Evolutionary conservation across 2,113 vertebrate genomes (phyloP).

Genomic region (Cacatua alba): DNA sequence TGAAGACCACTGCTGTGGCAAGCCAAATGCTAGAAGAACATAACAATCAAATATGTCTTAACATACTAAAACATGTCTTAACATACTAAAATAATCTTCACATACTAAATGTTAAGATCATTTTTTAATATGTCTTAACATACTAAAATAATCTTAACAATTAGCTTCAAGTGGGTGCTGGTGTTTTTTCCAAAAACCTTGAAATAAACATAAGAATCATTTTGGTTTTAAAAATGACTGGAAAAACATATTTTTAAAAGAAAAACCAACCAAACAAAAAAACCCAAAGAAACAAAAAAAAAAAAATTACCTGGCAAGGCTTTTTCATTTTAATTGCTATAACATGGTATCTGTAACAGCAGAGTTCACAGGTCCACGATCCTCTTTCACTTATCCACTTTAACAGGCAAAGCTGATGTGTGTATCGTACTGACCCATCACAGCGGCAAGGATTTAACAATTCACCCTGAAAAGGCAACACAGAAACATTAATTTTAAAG

Average conservation of each 20-base stretch:
- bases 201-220: background rate
- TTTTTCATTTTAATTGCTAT: slow-evolving; percentile 94
- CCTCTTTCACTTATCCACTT: slow-evolving; percentile 97
- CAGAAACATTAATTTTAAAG: background rate
- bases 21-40: background rate
- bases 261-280: background rate
- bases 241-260: background rate
- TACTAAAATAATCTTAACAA: background rate
- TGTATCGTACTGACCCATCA: slow-evolving; percentile 91
- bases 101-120: background rate
- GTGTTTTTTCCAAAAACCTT: background rate
- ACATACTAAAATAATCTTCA: background rate
- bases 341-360: slow-evolving; percentile 93
- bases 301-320: slow-evolving; percentile 87
- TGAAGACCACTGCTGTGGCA: background rate
- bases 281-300: background rate
- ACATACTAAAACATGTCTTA: background rate
- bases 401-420: slow-evolving; percentile 91
- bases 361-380: slow-evolving; percentile 94
- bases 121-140: background rate
- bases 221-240: background rate
- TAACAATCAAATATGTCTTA: background rate
- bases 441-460: slow-evolving; percentile 93
- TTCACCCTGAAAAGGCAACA: slow-evolving; percentile 81
- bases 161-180: background rate